A percentile compares a stretch with the other conserved stretches of the same genome.
Evolutionary conservation across 53 echinoderm and acorn worm species (phyloP).

Genomic region (Patiria pectinifera): DNA sequence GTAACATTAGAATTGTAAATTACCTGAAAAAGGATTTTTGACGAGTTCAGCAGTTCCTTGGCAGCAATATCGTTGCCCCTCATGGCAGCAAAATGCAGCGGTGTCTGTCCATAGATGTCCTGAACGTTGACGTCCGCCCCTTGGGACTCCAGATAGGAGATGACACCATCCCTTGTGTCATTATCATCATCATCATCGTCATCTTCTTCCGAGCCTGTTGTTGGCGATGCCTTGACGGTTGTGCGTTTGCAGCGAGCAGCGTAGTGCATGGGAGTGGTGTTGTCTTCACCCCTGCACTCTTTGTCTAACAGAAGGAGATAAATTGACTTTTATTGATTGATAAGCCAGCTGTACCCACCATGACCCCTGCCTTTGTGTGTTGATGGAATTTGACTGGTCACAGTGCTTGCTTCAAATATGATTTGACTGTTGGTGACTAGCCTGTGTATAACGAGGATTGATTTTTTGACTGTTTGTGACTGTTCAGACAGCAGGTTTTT

Average conservation of each 20-base stretch:
- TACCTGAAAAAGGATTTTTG: slow-evolving; percentile 70
- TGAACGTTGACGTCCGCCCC: slow-evolving; percentile 85
- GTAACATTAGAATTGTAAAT: too few relatives aligned
- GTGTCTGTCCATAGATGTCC: slow-evolving; percentile 90
- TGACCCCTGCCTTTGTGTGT: too few relatives aligned
- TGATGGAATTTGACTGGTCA: too few relatives aligned
- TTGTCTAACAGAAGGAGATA: slow-evolving; percentile 36
- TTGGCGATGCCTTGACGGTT: neutral
- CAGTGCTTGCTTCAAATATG: too few relatives aligned
- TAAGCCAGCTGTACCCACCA: neutral
- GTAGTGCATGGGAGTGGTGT: slow-evolving; percentile 84
- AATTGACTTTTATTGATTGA: neutral
- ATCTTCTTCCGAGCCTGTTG: neutral
- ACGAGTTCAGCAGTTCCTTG: slow-evolving; percentile 72
- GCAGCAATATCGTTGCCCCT: slow-evolving; percentile 92
- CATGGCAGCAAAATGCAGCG: slow-evolving; percentile 93
- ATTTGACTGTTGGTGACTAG: too few relatives aligned
- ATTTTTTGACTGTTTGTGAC: too few relatives aligned
- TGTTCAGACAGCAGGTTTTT: too few relatives aligned
- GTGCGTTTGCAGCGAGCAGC: slow-evolving; percentile 80
- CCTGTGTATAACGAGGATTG: too few relatives aligned
- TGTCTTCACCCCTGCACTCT: slow-evolving; percentile 76
- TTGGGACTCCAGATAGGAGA: slow-evolving; percentile 74
- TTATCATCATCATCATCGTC: slow-evolving; percentile 43
- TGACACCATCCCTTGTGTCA: slow-evolving; percentile 51